These are phyloP conservation scores for Buphagus erythrorhynchus DNA, from an alignment of 2,797 vertebrate genomes.

Conservation along the genomic window DNA sequence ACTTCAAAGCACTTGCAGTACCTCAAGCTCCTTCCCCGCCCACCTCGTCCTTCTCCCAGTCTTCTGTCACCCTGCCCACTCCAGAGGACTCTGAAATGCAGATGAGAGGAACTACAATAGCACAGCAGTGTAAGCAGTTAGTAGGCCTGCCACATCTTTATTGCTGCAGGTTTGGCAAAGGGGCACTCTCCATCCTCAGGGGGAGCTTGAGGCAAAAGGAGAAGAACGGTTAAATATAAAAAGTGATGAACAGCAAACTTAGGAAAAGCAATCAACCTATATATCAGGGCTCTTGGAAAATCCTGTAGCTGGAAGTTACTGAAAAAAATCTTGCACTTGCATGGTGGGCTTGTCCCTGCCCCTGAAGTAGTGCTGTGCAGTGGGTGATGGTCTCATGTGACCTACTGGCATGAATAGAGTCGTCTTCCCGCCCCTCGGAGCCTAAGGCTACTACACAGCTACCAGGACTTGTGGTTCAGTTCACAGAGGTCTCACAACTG, in stretches of 20 bases:
- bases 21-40: background rate
- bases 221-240: background rate
- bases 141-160: slow-evolving; percentile 69
- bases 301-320: slow-evolving; percentile 48
- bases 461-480: slow-evolving; percentile 31
- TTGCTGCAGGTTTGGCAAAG: slow-evolving; percentile 65
- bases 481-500: slow-evolving; percentile 60
- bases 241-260: slow-evolving; percentile 59
- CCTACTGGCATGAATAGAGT: slow-evolving; percentile 15
- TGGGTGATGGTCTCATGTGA: slow-evolving; percentile 8
- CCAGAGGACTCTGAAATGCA: slow-evolving; percentile 1
- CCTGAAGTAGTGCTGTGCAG: slow-evolving; percentile 4
- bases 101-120: slow-evolving; percentile 20
- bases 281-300: slow-evolving; percentile 58
- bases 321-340: background rate
- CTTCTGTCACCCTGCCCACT: background rate
- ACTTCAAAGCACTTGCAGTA: background rate
- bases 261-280: slow-evolving; percentile 61
- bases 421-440: background rate
- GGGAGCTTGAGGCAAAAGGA: slow-evolving; percentile 24
- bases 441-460: slow-evolving; percentile 62
- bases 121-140: slow-evolving; percentile 19
- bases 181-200: slow-evolving; percentile 1
- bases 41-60: background rate
- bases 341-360: background rate